These are phyloP conservation scores for Bursaphelenchus okinawaensis DNA, from an alignment of 2,888 invertebrate species.

Conservation along the genomic window DNA sequence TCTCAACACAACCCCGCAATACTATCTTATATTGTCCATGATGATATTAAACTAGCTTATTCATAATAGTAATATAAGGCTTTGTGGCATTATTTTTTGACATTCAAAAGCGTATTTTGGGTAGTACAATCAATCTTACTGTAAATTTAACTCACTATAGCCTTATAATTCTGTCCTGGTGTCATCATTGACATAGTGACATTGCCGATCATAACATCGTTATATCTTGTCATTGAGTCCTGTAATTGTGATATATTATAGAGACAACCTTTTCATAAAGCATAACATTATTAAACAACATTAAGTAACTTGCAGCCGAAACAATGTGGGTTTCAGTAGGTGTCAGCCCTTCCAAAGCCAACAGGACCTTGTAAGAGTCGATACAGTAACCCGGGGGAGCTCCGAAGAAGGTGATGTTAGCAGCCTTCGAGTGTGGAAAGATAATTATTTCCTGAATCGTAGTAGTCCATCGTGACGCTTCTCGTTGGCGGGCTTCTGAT, in stretches of 20 bases:
- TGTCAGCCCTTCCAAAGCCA: background rate
- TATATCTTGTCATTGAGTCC: background rate
- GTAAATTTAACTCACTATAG: too few relatives aligned
- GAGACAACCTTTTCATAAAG: background rate
- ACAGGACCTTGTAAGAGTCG: constrained; percentile 1
- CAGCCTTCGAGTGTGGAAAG: background rate
- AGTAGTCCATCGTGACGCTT: background rate
- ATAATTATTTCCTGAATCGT: constrained; percentile 2
- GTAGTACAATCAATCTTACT: too few relatives aligned
- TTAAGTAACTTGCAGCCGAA: background rate
- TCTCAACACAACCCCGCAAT: too few relatives aligned
- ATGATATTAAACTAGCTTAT: too few relatives aligned
- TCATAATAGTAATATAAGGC: too few relatives aligned
- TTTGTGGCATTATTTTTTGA: too few relatives aligned
- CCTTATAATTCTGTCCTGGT: too few relatives aligned
- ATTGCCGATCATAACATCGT: constrained; percentile 8
- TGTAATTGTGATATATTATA: background rate
- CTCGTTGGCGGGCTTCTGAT: background rate
- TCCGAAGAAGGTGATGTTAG: constrained; percentile 5
- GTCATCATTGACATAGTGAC: too few relatives aligned
- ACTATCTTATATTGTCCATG: too few relatives aligned
- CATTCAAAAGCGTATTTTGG: too few relatives aligned
- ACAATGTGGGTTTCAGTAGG: background rate
- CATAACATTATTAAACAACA: too few relatives aligned
- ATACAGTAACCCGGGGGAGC: constrained; percentile 10